Conservation (phyloP, 2,888 invertebrate species). For the Steinernema carpocapsae region DNA sequence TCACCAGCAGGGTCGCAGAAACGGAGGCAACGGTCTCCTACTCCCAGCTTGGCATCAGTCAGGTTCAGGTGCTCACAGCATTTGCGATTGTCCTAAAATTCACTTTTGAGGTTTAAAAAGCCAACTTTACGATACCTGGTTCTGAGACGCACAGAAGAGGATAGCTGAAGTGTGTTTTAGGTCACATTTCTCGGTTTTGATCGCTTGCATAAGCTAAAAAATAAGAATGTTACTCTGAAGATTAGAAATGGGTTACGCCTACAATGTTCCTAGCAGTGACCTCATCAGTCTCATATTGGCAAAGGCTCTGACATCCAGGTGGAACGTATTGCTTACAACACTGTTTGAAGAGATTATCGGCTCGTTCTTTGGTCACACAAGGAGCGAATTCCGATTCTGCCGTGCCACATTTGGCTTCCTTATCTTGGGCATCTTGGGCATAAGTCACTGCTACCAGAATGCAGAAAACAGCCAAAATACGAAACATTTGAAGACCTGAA, state of each 20-base stretch:
- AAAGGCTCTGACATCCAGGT: constrained; percentile 50
- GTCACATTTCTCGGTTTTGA: constrained; percentile 53
- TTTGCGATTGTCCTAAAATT: constrained; percentile 51
- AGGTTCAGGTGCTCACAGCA: constrained; percentile 56
- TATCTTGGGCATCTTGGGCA: constrained; percentile 34
- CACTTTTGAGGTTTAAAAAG: neutral
- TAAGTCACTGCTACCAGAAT: constrained; percentile 9
- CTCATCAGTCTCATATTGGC: constrained; percentile 58
- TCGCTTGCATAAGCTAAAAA: constrained; percentile 51
- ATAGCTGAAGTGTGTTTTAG: constrained; percentile 53
- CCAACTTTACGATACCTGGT: constrained; percentile 45
- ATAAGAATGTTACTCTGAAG: constrained; percentile 7
- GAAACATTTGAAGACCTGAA: neutral
- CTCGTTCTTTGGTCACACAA: constrained; percentile 50
- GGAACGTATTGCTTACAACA: constrained; percentile 57
- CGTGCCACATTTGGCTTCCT: constrained; percentile 47
- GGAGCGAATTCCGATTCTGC: constrained; percentile 52
- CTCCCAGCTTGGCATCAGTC: constrained; percentile 53
- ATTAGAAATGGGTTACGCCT: neutral
- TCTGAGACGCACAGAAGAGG: constrained; percentile 54
- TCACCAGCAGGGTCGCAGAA: constrained; percentile 59
- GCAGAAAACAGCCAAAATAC: neutral
- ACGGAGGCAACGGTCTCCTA: constrained; percentile 54
- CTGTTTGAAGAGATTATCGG: constrained; percentile 49
- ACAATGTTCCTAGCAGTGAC: constrained; percentile 53